Conservation (phyloP, 2,888 invertebrate species). For the Belgica antarctica region DNA sequence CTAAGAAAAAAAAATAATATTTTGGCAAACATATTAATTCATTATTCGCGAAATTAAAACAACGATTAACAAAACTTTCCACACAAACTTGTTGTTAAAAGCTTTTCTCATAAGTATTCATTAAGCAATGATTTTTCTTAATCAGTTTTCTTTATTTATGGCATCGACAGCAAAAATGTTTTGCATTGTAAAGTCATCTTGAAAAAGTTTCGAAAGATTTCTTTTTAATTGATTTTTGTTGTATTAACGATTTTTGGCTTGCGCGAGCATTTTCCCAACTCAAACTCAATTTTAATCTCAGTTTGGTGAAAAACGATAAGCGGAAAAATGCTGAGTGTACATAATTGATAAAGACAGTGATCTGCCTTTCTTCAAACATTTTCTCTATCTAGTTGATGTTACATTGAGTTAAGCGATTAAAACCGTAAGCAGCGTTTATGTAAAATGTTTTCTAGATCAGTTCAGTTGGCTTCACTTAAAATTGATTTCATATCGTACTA, state of each 20-base stretch:
- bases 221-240: neutral
- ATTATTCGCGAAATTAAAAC: too few relatives aligned
- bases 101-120: slow-evolving; percentile 9
- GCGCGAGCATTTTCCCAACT: neutral
- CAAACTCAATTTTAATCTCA: neutral
- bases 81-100: neutral
- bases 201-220: slow-evolving; percentile 11
- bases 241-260: slow-evolving; percentile 33
- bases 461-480: neutral
- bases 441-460: slow-evolving; percentile 9
- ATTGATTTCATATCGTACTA: neutral
- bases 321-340: neutral
- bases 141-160: slow-evolving; percentile 6
- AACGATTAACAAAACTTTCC: too few relatives aligned
- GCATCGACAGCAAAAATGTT: slow-evolving; percentile 18
- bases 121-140: too few relatives aligned
- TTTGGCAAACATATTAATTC: too few relatives aligned
- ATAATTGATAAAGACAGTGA: slow-evolving; percentile 13
- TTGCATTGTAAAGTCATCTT: neutral
- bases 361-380: neutral
- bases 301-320: too few relatives aligned
- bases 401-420: neutral
- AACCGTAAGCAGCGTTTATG: neutral
- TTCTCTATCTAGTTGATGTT: neutral
- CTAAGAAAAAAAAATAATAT: neutral